Conservation (phyloP, 2,888 invertebrate genomes). For the Zootermopsis nevadensis region DNA sequence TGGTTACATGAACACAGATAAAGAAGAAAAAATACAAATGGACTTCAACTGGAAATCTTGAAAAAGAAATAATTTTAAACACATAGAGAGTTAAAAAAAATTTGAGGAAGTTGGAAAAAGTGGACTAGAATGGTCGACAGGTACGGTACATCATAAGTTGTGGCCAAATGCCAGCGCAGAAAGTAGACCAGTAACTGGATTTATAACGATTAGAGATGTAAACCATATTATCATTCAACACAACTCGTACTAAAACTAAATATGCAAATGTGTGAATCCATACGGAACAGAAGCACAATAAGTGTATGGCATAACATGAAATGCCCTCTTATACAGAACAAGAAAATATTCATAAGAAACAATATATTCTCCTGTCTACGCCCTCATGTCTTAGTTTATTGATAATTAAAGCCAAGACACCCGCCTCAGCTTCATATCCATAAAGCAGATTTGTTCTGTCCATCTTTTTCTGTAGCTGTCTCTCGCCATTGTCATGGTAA, state of each 20-base stretch:
- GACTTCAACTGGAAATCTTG: too few species aligned
- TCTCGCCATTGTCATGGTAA: slow-evolving; percentile 47
- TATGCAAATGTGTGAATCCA: neutral
- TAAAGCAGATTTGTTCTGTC: slow-evolving; percentile 34
- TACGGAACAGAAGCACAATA: neutral
- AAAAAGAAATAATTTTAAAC: too few species aligned
- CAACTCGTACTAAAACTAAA: neutral
- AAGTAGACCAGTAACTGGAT: neutral
- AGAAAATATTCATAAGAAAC: slow-evolving; percentile 5
- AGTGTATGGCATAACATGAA: neutral
- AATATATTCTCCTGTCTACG: slow-evolving; percentile 35
- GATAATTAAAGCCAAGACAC: slow-evolving; percentile 40
- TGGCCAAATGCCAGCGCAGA: too few species aligned
- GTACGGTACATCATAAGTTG: too few species aligned
- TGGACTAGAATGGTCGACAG: too few species aligned
- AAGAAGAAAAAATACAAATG: too few species aligned
- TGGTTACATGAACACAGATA: too few species aligned
- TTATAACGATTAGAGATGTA: neutral
- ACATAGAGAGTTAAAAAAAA: too few species aligned
- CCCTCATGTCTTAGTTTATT: slow-evolving; percentile 41
- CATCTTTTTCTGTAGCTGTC: slow-evolving; percentile 23
- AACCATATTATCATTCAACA: neutral
- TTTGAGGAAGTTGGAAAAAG: too few species aligned
- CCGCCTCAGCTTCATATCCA: slow-evolving; percentile 30
- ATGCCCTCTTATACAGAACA: neutral